Evolutionary conservation across 1,140 invertebrate species (phyloP), one percentile per base, ranked within the genome.

Genomic region (Lepidurus arcticus): DNA sequence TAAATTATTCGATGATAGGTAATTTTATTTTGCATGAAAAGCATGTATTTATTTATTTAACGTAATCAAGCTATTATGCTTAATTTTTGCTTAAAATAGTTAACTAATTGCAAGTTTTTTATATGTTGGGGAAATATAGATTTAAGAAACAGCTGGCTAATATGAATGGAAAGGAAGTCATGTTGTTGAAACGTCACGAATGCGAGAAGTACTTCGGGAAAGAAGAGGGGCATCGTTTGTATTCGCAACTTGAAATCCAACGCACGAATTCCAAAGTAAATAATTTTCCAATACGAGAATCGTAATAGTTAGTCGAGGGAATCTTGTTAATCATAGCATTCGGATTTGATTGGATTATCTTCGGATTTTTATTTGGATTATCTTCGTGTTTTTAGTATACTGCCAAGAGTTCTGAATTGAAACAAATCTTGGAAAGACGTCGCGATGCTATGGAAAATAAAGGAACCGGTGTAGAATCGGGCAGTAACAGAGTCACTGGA

Each of bases 201-300:
- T 85, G 93, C 44, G 91, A 93, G 80, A 87, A 88, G 45, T 88
- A 90, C 80, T 91, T 90, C 81, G 92, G 91, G 0, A 82, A 85
- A 7, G 86, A 89, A 44, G 92, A 94, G 83, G 93, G 92, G 73
- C 87, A 88, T 79, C 87, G 91, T 7, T 87, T 95, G 7, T 89
- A 90, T 81, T 91, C 90, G 65, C 92, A 93, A 83, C 85, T 95
- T 34, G 89, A 90, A 1, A 87, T 94, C 76, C 92, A 93, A 82
- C 88, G 91, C 81, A 93, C 90, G 82, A 88, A 91, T 47, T 90
- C 89, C 81, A 92, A 91, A 86, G 93, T 94, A 88, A 88, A 86
- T 85, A 77, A 13, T 79, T 73, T n/a, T n/a, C 53, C 8, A 65
- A 65, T 4, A 21, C 34, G 34, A 65, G 21, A 65, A 65, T 65